Base-by-base conservation (phyloP, 2,888 invertebrate genomes). In the Synanthedon vespiformis region DNA sequence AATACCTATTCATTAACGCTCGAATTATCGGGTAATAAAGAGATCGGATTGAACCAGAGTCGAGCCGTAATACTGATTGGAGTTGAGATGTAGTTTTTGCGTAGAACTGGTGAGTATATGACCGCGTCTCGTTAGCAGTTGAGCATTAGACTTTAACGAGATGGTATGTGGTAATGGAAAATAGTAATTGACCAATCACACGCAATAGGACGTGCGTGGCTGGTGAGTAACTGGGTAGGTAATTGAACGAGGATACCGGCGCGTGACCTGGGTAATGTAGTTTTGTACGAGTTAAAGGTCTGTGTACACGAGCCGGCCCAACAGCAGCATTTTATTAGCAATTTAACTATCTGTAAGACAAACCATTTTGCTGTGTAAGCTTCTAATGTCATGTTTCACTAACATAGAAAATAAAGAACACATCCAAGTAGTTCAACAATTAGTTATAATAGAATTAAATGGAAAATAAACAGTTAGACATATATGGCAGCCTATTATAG, bases 141-240 rank as follows among this genome's bases (percentile, higher is more conserved):
- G 61, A 63, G 63, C 57, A 56, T 61, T 60, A 59, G 34, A 34
- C 10, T 34, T 34, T 34, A 34, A 34, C 56, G 58, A 53, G 59
- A 53, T 59, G 61, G 56, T 51, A 13, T 14, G 22, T 51, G 51
- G 40, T 67, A 67, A 73, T 74, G 64, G 67, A 62, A 67, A 67
- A 67, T 64, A 61, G 67, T 67, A 75, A 78, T 76, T 76, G 77
- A 67, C 72, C 77, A 77, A 78, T 79, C 72, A 69, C 60, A 66
- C 18, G 48, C 44, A 44, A 11, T 44, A 14, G 14, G 14, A 44
- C 52, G 40, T 52, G 50, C 44, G 10, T 48, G 22, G n/a, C n/a
- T n/a, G n/a, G 18, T 48, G 48, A 12, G 48, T 48, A 48, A 22
- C 16, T 48, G 22, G n/a, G 48, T 34, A 53, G 55, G 48, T 40